Conservation (phyloP, 2,888 invertebrate species). For the Nysson spinosus region DNA sequence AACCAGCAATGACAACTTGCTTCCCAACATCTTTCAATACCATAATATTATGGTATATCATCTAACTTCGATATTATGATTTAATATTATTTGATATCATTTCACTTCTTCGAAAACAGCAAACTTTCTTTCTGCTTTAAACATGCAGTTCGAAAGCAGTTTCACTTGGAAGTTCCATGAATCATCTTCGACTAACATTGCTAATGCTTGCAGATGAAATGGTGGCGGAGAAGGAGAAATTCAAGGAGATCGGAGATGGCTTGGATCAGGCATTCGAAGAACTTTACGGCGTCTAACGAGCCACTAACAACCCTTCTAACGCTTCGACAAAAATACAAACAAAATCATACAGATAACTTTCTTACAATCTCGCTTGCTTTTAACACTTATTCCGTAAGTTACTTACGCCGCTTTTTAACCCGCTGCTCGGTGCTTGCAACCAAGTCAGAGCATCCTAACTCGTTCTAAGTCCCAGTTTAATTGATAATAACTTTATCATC, state of each 20-base stretch:
- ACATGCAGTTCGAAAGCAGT: not conserved
- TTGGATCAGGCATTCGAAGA: conserved; percentile 96
- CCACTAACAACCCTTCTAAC: conserved; percentile 60
- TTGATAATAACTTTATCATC: no score
- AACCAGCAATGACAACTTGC: no score
- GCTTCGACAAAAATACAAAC: conserved; percentile 56
- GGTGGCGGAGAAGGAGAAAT: conserved; percentile 92
- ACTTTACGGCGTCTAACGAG: conserved; percentile 78
- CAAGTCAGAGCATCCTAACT: not conserved
- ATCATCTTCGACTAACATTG: conserved; percentile 43
- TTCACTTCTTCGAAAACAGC: no score
- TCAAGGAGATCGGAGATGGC: conserved; percentile 94
- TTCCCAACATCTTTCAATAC: no score
- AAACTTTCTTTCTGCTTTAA: not conserved
- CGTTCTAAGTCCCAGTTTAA: no score
- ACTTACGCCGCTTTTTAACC: conserved; percentile 60
- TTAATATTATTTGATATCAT: no score
- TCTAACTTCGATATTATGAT: no score
- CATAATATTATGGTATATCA: no score
- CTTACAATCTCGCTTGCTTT: conserved; percentile 71
- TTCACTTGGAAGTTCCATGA: not conserved
- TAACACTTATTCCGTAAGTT: conserved; percentile 68
- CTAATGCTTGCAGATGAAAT: conserved; percentile 85
- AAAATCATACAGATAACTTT: conserved; percentile 44
- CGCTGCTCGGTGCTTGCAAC: conserved; percentile 37